Evolutionary conservation across 2,888 invertebrate genomes (phyloP).

Genomic region (Caenorhabditis imperialis): DNA sequence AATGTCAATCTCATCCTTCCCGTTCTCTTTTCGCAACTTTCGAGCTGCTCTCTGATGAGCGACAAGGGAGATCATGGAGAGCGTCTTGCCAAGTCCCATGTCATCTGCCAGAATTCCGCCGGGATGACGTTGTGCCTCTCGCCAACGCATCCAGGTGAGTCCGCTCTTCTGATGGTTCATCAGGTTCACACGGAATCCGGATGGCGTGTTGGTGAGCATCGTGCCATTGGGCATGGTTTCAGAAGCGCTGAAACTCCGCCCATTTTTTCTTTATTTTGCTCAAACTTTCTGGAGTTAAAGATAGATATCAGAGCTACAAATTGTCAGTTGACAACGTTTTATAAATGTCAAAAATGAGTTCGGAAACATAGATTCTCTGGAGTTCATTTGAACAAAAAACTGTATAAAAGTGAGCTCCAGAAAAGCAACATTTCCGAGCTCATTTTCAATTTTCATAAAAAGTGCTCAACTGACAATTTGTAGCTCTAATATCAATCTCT

Average conservation of each 20-base stretch:
- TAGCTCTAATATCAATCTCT: too few species aligned
- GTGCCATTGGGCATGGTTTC: conserved; percentile 59
- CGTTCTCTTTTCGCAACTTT: conserved; percentile 45
- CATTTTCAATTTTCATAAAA: too few species aligned
- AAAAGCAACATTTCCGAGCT: too few species aligned
- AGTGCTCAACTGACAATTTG: too few species aligned
- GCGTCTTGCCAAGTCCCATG: conserved; percentile 81
- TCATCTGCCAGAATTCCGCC: conserved; percentile 87
- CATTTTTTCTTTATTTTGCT: neutral
- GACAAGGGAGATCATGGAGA: conserved; percentile 80
- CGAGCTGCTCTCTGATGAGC: conserved; percentile 77
- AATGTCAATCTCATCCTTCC: conserved; percentile 51
- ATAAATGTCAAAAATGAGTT: neutral
- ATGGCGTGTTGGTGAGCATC: conserved; percentile 63
- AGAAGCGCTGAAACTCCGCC: conserved; percentile 52
- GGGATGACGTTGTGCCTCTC: conserved; percentile 87
- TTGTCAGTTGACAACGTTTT: too few species aligned
- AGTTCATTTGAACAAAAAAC: conserved; percentile 40
- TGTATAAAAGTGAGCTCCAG: neutral
- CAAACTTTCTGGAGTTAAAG: too few species aligned
- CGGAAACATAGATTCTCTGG: too few species aligned
- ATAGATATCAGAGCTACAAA: too few species aligned
- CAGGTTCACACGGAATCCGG: conserved; percentile 67
- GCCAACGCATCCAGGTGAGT: conserved; percentile 90
- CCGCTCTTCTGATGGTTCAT: conserved; percentile 81